Base-by-base conservation (phyloP, 2,113 vertebrate species). In the Struthio camelus region DNA sequence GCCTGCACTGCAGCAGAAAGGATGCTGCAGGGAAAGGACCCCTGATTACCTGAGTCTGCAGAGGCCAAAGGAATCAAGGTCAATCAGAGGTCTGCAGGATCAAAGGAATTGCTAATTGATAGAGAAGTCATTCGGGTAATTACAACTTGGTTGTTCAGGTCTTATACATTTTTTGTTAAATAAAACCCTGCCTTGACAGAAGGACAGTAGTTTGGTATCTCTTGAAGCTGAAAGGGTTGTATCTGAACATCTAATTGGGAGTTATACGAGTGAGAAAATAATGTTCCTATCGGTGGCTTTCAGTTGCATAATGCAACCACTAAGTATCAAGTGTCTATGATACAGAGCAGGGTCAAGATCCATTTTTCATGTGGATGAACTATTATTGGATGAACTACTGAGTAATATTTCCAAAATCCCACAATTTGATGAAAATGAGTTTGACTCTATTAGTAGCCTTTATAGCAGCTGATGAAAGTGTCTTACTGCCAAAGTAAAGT, bases 321-420 rank as follows among this genome's bases (percentile, higher is more conserved):
- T 91, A 89, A 89, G 30, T 50, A 69, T 18, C 62, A 27, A 3
- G 8, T 32, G 65, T 14, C 28, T 65, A 48, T 59, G 59, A 46
- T 34, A 71, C 16, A 34, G 54, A 71, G 79, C 87, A 75, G 46
- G 72, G 89, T 95, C 85, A 78, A 85, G 51, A 82, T 46, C 53
- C 42, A 46, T 94, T 93, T 94, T 87, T 96, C 77, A 44, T n/a
- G 54, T 28, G 38, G 79, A 95, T 78, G 72, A 90, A 86, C 75
- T 27, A 36, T 71, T 78, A 89, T 10, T 58, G 64, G 54, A 87
- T 85, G 71, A 96, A 77, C 79, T 90, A 48, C 7, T 30, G 22
- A 91, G 65, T n/a, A 89, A 3, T 88, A 93, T 78, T 95, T 94
- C 64, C 54, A 80, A 91, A 89, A 36, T 24, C 24, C 25, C 18